These are phyloP conservation scores for Pseudomyrmex flavicornis DNA, from an alignment of 1,140 invertebrate genomes.

Conservation along the genomic window DNA sequence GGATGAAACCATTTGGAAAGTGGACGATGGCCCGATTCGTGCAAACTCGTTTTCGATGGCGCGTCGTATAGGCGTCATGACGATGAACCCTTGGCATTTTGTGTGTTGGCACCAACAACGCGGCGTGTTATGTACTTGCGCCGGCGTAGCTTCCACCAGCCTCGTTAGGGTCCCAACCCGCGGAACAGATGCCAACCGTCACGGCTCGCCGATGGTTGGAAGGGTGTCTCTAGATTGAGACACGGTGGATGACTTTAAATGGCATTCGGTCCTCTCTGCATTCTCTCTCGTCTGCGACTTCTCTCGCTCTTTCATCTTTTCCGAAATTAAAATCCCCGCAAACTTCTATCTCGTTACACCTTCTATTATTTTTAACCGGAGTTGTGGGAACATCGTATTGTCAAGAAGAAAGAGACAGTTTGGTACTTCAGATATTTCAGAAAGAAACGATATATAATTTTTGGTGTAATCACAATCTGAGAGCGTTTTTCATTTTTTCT, in stretches of 20 bases:
- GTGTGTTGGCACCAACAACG: constrained; percentile 52
- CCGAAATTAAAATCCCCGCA: constrained; percentile 12
- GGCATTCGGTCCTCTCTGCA: constrained; percentile 75
- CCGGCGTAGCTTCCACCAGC: constrained; percentile 63
- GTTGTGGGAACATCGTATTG: neutral
- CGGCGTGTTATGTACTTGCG: constrained; percentile 63
- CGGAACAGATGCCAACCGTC: constrained; percentile 85
- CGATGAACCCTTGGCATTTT: constrained; percentile 76
- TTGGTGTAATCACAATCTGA: too few relatives aligned
- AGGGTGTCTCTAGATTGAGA: constrained; percentile 84
- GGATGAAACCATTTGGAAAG: constrained; percentile 76
- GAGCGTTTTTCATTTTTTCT: neutral
- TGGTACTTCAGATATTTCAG: neutral
- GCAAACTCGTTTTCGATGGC: constrained; percentile 42
- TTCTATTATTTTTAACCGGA: constrained; percentile 58
- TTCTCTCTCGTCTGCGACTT: constrained; percentile 47
- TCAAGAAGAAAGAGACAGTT: neutral
- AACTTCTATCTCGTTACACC: constrained; percentile 9
- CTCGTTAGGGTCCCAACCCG: constrained; percentile 76
- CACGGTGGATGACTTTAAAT: constrained; percentile 84
- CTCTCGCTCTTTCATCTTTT: constrained; percentile 47
- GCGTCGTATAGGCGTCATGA: constrained; percentile 61
- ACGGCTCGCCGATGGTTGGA: constrained; percentile 83
- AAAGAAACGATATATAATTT: neutral
- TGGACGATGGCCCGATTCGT: constrained; percentile 5